Evolutionary conservation across 2,113 vertebrate species (phyloP), one percentile per base, ranked within the genome.

Genomic region (Albula glossodonta): DNA sequence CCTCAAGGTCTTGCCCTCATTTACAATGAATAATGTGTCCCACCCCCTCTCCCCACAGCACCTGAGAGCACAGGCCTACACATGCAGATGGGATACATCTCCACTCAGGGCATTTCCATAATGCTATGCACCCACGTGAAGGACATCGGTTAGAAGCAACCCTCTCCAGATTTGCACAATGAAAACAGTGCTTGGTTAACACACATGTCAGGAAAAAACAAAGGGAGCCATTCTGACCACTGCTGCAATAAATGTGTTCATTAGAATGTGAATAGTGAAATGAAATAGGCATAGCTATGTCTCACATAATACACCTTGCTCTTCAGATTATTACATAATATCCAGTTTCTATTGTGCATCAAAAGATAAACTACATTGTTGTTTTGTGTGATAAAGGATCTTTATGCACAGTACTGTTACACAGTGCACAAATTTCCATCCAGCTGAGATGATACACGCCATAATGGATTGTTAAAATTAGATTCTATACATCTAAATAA

Each of bases 1-100:
- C 85, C 88, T 93, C 88, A 89, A 92, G 94, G 93, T 93, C 92
- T 90, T 90, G 91, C 92, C 93, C 95, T 94, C 93, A 95, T 93
- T 96, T 94, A 93, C 89, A 90, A 82, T 91, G 91, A 89, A 87
- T 91, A 91, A 95, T 94, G 94, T 92, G 91, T 90, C 49, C 57
- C 51, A 7, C 1, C 31, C 77, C 53, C 25, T 22, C 57, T 25
- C 19, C 86, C 22, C 13, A 48, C 11, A 80, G 2, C 84, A 87
- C 86, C 7, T 63, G 51, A 86, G 15, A 53, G 12, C 63, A 84
- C 90, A 87, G 10, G 19, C 53, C 83, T 49, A 80, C 22, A 87
- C 31, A 66, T 84, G 87, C 83, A 82, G 0, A 66, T 41, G 51
- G 10, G 78, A 66, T 83, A 11, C 17, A 56, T 87, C 87, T 89